These are phyloP conservation scores for Euura lappo DNA, from an alignment of 1,140 invertebrate species.

Conservation along the genomic window DNA sequence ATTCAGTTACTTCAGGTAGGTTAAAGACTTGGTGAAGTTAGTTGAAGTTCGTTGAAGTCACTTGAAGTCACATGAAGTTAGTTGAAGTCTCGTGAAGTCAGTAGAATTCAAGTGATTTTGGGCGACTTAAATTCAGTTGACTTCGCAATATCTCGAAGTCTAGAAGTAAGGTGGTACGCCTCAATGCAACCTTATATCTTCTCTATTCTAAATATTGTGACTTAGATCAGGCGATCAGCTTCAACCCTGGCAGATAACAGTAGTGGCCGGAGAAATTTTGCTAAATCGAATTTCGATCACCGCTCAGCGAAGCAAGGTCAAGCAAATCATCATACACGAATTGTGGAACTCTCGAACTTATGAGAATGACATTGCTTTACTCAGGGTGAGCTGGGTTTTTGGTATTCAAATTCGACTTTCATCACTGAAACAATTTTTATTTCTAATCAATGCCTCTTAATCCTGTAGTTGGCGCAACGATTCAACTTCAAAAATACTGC, in stretches of 20 bases:
- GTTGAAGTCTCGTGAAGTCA: too few relatives aligned
- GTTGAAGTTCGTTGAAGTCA: too few relatives aligned
- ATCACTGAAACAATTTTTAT: neutral
- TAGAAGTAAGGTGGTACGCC: too few relatives aligned
- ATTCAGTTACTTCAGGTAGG: too few relatives aligned
- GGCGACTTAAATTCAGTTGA: too few relatives aligned
- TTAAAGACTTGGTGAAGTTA: too few relatives aligned
- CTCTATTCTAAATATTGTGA: too few relatives aligned
- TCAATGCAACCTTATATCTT: too few relatives aligned
- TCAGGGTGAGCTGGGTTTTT: conserved; percentile 32
- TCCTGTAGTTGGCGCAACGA: conserved; percentile 26
- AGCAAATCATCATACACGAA: conserved; percentile 30
- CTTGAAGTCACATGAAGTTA: too few relatives aligned
- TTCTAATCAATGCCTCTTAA: neutral
- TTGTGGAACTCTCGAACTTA: conserved; percentile 21
- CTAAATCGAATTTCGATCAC: conserved; percentile 6
- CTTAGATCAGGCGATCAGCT: conserved; percentile 12
- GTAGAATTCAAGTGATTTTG: too few relatives aligned
- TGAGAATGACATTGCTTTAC: conserved; percentile 43
- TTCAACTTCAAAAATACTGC: conserved; percentile 24
- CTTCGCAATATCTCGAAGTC: too few relatives aligned
- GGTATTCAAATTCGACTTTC: neutral
- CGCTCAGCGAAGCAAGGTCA: conserved; percentile 32
- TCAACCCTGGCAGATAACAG: conserved; percentile 30
- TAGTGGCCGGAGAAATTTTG: conserved; percentile 38